phyloP scores from a whole-genome alignment of 2,113 vertebrate species.

The Leptobrachium leishanense region DNA sequence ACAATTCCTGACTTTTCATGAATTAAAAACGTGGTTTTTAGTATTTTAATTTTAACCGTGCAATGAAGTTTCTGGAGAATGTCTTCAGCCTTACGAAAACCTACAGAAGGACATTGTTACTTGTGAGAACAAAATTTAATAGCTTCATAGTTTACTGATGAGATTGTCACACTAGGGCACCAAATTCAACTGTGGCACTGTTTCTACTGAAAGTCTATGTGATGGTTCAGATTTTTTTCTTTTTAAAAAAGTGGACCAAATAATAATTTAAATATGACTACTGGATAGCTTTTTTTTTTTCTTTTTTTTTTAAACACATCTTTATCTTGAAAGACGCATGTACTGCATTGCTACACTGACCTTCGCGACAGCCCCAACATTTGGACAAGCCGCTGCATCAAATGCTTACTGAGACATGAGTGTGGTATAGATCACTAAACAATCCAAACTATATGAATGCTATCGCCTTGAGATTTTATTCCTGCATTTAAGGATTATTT shows the following conservation, averaged over 20 bases:
- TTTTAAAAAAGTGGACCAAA: conserved; percentile 38
- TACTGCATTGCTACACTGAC: conserved; percentile 11
- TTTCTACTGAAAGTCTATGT: conserved; percentile 2
- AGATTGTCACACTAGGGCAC: conserved; percentile 55
- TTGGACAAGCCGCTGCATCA: conserved; percentile 25
- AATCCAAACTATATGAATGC: conserved; percentile 2
- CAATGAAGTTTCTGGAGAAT: conserved; percentile 71
- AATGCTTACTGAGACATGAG: conserved; percentile 51
- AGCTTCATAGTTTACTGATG: conserved; percentile 54
- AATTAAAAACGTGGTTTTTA: not conserved
- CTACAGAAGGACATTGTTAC: conserved; percentile 51
- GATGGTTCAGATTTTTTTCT: conserved; percentile 2
- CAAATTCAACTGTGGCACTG: conserved; percentile 50
- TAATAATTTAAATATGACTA: conserved; percentile 5
- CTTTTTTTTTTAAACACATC: no score
- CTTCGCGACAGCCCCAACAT: not conserved
- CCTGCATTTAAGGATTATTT: not conserved
- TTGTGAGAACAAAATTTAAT: conserved; percentile 54
- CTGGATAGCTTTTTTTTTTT: conserved; percentile 5
- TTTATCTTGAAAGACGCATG: conserved; percentile 15
- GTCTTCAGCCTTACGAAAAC: conserved; percentile 61
- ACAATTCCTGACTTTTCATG: not conserved
- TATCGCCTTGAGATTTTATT: conserved; percentile 9
- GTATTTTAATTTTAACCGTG: conserved; percentile 71
- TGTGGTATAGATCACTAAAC: conserved; percentile 52